Conservation (phyloP, 2,888 invertebrate genomes). For the Andrena camellia region DNA sequence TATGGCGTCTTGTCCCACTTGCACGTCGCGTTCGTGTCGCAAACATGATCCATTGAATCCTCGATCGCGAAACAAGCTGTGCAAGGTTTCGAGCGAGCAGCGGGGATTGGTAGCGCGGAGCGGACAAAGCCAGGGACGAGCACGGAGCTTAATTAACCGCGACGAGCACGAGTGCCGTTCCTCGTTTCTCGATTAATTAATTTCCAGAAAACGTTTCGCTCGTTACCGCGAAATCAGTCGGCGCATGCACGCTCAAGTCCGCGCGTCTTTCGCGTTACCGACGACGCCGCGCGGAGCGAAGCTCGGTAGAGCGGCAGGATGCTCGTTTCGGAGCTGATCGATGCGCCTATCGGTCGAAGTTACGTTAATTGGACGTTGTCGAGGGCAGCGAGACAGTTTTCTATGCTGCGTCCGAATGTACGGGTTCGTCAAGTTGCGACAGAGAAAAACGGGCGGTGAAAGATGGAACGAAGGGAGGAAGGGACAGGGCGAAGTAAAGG, state of each 20-base stretch:
- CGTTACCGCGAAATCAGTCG: constrained; percentile 33
- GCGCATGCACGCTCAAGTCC: not conserved
- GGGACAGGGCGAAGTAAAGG: not conserved
- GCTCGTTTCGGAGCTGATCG: constrained; percentile 69
- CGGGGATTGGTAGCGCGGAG: not conserved
- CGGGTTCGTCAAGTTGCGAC: constrained; percentile 60
- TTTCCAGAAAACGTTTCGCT: constrained; percentile 28
- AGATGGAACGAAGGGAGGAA: not conserved
- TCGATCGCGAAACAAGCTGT: not conserved
- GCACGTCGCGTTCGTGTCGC: too few species aligned
- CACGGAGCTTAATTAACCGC: constrained; percentile 38
- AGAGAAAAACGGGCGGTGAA: constrained; percentile 22
- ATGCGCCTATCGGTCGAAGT: constrained; percentile 75
- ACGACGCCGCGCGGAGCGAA: not conserved
- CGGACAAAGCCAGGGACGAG: constrained; percentile 14
- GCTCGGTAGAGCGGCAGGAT: constrained; percentile 35
- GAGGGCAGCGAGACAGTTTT: constrained; percentile 77
- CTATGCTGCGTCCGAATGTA: constrained; percentile 65
- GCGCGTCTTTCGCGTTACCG: not conserved
- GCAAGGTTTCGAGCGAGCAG: not conserved
- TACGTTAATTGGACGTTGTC: constrained; percentile 80
- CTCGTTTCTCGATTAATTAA: constrained; percentile 36
- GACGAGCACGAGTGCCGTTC: not conserved
- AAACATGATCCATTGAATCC: not conserved
- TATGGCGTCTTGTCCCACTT: too few species aligned